A percentile compares a stretch with the other conserved stretches of the same genome.
Evolutionary conservation across 2,113 vertebrate genomes (phyloP).

Genomic region (Polypterus senegalus): DNA sequence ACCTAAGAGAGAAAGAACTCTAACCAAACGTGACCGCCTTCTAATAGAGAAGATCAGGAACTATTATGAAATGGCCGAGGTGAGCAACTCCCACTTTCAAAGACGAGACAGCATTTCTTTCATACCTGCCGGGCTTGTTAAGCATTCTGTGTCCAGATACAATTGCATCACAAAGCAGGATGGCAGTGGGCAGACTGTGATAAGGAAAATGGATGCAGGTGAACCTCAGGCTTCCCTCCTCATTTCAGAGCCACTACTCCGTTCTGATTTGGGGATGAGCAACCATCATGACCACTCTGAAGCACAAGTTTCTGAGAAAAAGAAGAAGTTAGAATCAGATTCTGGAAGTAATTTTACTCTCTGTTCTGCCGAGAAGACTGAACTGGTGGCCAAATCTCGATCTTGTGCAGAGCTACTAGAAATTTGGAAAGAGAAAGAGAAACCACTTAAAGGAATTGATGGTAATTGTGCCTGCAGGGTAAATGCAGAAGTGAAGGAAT

Average conservation of each 20-base stretch:
- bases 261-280: accelerated
- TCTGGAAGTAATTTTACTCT: not conserved
- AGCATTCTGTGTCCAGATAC: slow-evolving; percentile 47
- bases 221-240: slow-evolving; percentile 6
- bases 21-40: slow-evolving; percentile 37
- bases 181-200: slow-evolving; percentile 23
- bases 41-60: slow-evolving; percentile 64
- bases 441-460: not conserved
- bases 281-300: not conserved
- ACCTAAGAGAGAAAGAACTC: slow-evolving; percentile 13
- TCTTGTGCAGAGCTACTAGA: slow-evolving; percentile 49
- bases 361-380: not conserved
- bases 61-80: slow-evolving; percentile 55
- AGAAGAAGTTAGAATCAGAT: not conserved
- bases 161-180: slow-evolving; percentile 27
- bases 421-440: slow-evolving; percentile 51
- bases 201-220: not conserved
- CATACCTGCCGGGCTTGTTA: slow-evolving; percentile 50
- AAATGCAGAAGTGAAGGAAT: not conserved
- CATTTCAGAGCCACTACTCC: not conserved
- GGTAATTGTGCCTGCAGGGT: too few species aligned
- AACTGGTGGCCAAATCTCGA: slow-evolving; percentile 28
- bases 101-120: slow-evolving; percentile 46
- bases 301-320: not conserved
- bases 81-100: not conserved